Evolutionary conservation across 2,888 invertebrate genomes (phyloP).

Genomic region (Oligia latruncula): DNA sequence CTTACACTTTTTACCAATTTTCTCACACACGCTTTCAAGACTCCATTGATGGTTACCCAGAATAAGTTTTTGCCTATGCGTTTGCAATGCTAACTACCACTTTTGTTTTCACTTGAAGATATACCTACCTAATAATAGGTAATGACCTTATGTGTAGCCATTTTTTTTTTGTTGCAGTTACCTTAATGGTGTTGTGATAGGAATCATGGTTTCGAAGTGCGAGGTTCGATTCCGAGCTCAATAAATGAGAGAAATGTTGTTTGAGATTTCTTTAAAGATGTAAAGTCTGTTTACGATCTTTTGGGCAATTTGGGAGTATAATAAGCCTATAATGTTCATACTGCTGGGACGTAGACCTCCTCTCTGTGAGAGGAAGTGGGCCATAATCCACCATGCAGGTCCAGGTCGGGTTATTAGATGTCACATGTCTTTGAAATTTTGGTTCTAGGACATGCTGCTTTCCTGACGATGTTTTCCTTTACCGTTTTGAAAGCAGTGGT

Average conservation of each 20-base stretch:
- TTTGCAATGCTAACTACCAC: conserved; percentile 29
- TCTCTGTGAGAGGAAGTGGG: too few relatives aligned
- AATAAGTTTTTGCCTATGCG: conserved; percentile 69
- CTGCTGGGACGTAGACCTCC: too few relatives aligned
- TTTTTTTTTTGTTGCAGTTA: not conserved
- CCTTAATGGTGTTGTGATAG: not conserved
- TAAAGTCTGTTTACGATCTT: not conserved
- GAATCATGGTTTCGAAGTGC: too few relatives aligned
- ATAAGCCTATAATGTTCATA: too few relatives aligned
- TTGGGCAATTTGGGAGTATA: too few relatives aligned
- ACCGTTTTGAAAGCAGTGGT: too few relatives aligned
- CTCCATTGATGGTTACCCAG: conserved; percentile 69
- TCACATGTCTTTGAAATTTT: too few relatives aligned
- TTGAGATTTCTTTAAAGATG: not conserved
- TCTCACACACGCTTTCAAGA: conserved; percentile 81
- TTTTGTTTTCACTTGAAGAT: conserved; percentile 62
- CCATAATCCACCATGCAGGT: too few relatives aligned
- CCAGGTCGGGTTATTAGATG: too few relatives aligned
- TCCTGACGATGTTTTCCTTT: too few relatives aligned
- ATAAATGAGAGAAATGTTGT: not conserved
- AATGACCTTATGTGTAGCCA: conserved; percentile 40
- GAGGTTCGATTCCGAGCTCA: too few relatives aligned
- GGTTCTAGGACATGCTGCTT: too few relatives aligned
- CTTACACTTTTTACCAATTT: conserved; percentile 65
- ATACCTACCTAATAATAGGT: conserved; percentile 22